Conservation (phyloP, 2,113 vertebrate genomes). For the Megatriorchis doriae region DNA sequence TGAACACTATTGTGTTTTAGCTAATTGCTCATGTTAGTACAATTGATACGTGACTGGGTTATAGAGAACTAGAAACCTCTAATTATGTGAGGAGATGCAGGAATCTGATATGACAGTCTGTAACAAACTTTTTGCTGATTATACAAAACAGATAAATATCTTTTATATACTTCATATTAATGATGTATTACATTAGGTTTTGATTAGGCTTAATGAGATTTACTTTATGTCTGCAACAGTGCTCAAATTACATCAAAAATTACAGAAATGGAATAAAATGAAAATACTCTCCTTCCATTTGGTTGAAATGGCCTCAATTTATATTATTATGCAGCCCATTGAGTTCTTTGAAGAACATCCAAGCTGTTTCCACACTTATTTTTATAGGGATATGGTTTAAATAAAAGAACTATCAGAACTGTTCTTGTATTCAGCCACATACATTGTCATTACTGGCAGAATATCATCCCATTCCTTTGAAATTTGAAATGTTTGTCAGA, state of each 20-base stretch:
- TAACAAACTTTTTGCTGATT: background rate
- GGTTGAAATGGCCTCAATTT: constrained; percentile 64
- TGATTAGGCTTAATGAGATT: constrained; percentile 51
- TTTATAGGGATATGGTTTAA: constrained; percentile 70
- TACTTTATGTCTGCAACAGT: constrained; percentile 18
- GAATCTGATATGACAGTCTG: background rate
- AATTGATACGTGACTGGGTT: background rate
- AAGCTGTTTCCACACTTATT: constrained; percentile 67
- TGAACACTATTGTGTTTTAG: background rate
- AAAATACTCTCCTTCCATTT: constrained; percentile 53
- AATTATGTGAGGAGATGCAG: background rate
- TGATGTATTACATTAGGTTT: constrained; percentile 41
- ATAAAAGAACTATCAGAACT: constrained; percentile 65
- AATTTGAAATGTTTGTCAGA: constrained; percentile 46
- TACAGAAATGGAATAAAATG: constrained; percentile 43
- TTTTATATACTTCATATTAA: background rate
- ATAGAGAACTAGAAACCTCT: background rate
- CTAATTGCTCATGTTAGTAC: background rate
- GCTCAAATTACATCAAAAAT: constrained; percentile 61
- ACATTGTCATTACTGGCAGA: constrained; percentile 66
- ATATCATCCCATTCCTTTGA: constrained; percentile 63
- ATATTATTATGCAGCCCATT: constrained; percentile 63
- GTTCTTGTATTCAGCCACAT: constrained; percentile 58
- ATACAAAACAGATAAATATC: background rate
- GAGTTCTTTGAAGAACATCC: constrained; percentile 68